Percentiles rank a stretch among this genome's conserved stretches.
phyloP scores from a whole-genome alignment of 2,113 vertebrate species.

The Mastomys coucha region DNA sequence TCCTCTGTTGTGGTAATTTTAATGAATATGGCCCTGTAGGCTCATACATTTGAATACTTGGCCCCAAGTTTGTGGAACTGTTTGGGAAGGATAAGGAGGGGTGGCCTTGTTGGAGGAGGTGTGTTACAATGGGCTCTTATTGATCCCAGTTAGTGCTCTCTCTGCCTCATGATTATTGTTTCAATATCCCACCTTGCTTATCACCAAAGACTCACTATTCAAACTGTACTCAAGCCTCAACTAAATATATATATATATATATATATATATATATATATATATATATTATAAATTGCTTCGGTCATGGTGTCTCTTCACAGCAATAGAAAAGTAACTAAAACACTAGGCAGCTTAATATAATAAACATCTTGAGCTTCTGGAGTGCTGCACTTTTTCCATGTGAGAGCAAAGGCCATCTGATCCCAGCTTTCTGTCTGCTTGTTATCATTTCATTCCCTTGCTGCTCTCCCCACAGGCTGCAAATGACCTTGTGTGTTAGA shows the following conservation, averaged over 20 bases:
- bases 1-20: background rate
- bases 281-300: background rate
- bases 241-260: too few species aligned
- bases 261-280: too few species aligned
- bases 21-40: background rate
- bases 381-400: background rate
- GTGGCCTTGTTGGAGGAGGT: background rate
- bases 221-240: background rate
- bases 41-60: background rate
- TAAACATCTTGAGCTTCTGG: background rate
- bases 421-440: background rate
- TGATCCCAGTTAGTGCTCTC: background rate
- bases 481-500: background rate
- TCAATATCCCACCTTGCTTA: background rate
- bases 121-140: background rate
- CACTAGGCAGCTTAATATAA: too few species aligned
- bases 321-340: background rate
- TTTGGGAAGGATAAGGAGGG: background rate
- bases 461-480: too few species aligned
- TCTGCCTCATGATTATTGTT: background rate
- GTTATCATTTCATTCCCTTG: background rate
- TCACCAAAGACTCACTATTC: too few species aligned
- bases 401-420: too few species aligned
- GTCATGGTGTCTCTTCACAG: background rate
- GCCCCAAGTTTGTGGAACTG: background rate